A percentile compares a stretch with the other conserved stretches of the same genome.
Conservation (phyloP, 2,888 invertebrate species). For the Copidosoma aretas region DNA sequence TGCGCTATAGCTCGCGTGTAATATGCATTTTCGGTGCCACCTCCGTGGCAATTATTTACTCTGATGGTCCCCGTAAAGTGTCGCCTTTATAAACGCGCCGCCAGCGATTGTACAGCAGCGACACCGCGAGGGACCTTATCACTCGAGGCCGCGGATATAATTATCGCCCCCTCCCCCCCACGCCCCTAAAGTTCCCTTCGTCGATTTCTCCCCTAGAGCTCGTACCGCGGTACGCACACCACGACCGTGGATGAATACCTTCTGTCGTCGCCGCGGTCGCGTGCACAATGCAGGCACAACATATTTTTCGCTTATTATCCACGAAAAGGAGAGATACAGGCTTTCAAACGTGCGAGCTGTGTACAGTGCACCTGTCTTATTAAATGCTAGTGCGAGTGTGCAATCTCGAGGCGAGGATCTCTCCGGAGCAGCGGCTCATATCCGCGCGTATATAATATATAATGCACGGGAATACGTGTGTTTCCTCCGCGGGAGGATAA, state of each 20-base stretch:
- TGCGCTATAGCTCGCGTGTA: too few relatives aligned
- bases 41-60: conserved; percentile 18
- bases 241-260: not conserved
- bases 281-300: conserved; percentile 19
- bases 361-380: conserved; percentile 31
- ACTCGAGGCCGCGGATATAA: conserved; percentile 11
- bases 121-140: conserved; percentile 10
- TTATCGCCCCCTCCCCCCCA: not conserved
- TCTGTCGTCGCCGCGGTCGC: not conserved
- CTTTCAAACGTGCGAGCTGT: not conserved
- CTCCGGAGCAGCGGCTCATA: conserved; percentile 18
- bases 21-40: too few relatives aligned
- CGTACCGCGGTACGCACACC: too few relatives aligned
- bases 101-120: not conserved
- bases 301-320: conserved; percentile 23
- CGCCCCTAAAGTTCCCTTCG: not conserved
- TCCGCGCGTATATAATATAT: conserved; percentile 10
- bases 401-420: conserved; percentile 29
- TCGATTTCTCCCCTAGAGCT: not conserved
- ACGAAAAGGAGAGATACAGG: not conserved
- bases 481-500: not conserved
- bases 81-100: conserved; percentile 4
- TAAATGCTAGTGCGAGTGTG: conserved; percentile 21
- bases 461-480: too few relatives aligned
- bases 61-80: not conserved